Evolutionary conservation across 2,888 invertebrate species (phyloP).

Genomic region (Tenthredo amoena): DNA sequence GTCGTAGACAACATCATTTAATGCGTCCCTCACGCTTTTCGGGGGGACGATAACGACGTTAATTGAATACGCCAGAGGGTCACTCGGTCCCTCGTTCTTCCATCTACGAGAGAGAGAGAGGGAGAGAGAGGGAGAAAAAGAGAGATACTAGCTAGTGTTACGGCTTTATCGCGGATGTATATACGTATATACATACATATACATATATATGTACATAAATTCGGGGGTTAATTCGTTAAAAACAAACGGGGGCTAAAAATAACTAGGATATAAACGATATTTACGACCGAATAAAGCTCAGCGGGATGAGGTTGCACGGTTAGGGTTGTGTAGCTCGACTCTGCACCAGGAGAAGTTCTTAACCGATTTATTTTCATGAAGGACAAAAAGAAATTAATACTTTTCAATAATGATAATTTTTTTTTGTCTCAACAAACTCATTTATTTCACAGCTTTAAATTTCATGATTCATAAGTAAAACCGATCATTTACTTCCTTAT

Average conservation of each 20-base stretch:
- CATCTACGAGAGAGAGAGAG: constrained; percentile 11
- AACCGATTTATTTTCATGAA: constrained; percentile 28
- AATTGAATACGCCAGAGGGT: constrained; percentile 49
- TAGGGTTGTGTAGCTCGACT: not conserved
- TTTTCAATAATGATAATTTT: constrained; percentile 27
- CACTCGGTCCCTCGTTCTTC: constrained; percentile 40
- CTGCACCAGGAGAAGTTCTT: not conserved
- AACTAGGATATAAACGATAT: constrained; percentile 45
- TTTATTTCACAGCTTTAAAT: constrained; percentile 4
- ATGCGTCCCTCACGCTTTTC: constrained; percentile 31
- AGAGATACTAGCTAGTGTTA: constrained; percentile 14
- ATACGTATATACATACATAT: not conserved
- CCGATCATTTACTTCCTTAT: not conserved
- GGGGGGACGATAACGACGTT: constrained; percentile 39
- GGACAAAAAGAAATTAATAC: not conserved
- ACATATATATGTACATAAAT: not conserved
- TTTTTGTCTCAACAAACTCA: constrained; percentile 10
- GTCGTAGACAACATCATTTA: constrained; percentile 40
- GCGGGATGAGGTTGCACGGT: constrained; percentile 14
- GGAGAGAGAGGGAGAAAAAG: not conserved
- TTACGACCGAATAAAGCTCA: constrained; percentile 25
- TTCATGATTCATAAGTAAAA: constrained; percentile 9
- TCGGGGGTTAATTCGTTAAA: constrained; percentile 45
- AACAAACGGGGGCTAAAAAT: constrained; percentile 29
- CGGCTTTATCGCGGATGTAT: constrained; percentile 6